Conservation (phyloP, 1,140 invertebrate species). For the Bombus impatiens region DNA sequence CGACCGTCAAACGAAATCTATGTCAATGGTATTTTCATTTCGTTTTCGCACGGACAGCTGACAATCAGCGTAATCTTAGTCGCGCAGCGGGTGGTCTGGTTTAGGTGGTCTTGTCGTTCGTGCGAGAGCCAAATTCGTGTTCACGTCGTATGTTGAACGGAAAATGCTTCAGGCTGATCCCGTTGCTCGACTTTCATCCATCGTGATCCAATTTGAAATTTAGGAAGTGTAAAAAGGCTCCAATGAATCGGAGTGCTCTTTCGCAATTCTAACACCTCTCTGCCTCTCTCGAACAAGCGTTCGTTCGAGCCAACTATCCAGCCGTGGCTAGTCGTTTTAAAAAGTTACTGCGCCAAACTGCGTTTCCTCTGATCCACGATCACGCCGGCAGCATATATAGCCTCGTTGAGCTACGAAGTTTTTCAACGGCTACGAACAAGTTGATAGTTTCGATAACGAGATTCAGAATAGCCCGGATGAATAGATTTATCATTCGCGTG, state of each 20-base stretch:
- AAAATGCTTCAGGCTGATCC: background rate
- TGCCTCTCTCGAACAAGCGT: background rate
- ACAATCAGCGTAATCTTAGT: slow-evolving; percentile 60
- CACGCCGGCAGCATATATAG: background rate
- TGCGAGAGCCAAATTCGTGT: background rate
- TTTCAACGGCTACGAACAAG: background rate
- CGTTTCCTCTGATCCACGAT: background rate
- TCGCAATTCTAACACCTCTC: background rate
- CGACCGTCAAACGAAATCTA: slow-evolving; percentile 67
- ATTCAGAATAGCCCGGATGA: background rate
- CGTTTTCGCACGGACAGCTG: slow-evolving; percentile 76
- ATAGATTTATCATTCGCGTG: background rate
- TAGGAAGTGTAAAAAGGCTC: background rate
- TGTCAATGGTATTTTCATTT: slow-evolving; percentile 79
- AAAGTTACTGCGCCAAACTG: background rate
- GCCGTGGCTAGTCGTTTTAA: background rate
- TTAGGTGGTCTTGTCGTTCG: background rate
- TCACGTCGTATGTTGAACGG: background rate
- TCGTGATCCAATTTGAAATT: slow-evolving; percentile 14
- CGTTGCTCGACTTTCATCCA: background rate
- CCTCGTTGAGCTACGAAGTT: slow-evolving; percentile 1
- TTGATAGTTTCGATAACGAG: background rate
- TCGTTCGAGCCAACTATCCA: background rate
- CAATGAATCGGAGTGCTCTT: background rate
- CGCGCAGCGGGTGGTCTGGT: slow-evolving; percentile 23